phyloP scores from a whole-genome alignment of 2,888 invertebrate genomes.

The Leucania comma region DNA sequence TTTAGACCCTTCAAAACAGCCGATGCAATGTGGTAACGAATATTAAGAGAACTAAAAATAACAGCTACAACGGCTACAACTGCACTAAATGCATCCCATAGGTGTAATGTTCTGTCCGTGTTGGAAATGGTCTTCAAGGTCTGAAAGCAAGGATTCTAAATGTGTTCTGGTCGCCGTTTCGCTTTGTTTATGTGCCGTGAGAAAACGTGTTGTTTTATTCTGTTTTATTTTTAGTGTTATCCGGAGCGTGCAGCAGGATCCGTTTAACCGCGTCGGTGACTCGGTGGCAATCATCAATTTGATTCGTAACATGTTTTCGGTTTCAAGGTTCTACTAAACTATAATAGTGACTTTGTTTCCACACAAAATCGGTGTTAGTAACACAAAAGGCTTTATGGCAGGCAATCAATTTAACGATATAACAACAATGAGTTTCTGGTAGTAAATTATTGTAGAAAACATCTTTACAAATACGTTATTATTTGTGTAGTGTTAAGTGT shows the following conservation, averaged over 20 bases:
- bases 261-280: slow-evolving; percentile 22
- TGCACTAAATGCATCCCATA: slow-evolving; percentile 46
- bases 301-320: slow-evolving; percentile 39
- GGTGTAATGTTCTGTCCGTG: slow-evolving; percentile 41
- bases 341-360: slow-evolving; percentile 35
- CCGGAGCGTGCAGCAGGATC: slow-evolving; percentile 19
- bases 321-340: slow-evolving; percentile 53
- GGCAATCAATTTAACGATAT: slow-evolving; percentile 59
- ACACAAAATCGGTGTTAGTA: slow-evolving; percentile 43
- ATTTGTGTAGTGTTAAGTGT: slow-evolving; percentile 69
- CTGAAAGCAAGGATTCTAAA: slow-evolving; percentile 39
- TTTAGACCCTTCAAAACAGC: slow-evolving; percentile 49
- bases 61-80: slow-evolving; percentile 26
- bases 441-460: slow-evolving; percentile 67
- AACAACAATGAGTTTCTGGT: slow-evolving; percentile 61
- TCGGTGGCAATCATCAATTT: slow-evolving; percentile 39
- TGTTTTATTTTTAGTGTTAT: slow-evolving; percentile 43
- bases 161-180: slow-evolving; percentile 37
- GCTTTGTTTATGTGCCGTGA: slow-evolving; percentile 46
- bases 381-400: slow-evolving; percentile 49
- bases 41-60: slow-evolving; percentile 40
- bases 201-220: slow-evolving; percentile 42
- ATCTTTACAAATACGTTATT: slow-evolving; percentile 71
- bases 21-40: slow-evolving; percentile 49
- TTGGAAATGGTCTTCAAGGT: slow-evolving; percentile 48